Base-by-base conservation (phyloP, 2,113 vertebrate species). In the Prionailurus bengalensis region DNA sequence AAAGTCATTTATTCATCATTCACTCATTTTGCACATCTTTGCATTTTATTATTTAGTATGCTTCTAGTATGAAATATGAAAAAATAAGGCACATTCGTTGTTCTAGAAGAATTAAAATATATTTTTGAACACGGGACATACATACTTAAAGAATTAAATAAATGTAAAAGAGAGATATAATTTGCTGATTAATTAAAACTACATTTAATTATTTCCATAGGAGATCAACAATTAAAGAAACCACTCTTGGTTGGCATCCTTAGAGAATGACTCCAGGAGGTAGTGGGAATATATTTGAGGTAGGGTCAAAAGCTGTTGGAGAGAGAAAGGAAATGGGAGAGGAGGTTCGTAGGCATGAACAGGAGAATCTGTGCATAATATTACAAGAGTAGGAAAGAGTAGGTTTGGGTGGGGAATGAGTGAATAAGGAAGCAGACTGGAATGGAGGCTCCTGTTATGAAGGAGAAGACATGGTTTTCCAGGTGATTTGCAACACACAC, bases 41-140 rank as follows among this genome's bases (percentile, higher is more conserved):
- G 7, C 33, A 10, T 65, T 17, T 5, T 3, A 27, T 89, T 88
- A 94, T 68, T 58, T 83, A 51, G 8, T 66, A 63, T 92, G 3
- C n/a, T 4, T 21, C 1, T 63, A 87, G 2, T 51, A 15, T 93
- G 4, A 21, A 17, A 48, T 16, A 78, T 42, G 5, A 82, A 82
- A 74, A 96, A 74, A 63, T 70, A 89, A 79, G 17, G 3, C 3
- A 71, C 2, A 25, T 45, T 83, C 9, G 66, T 19, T 79, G 0
- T 87, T 95, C 15, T 94, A 78, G n/a, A 87, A 79, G 3, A 86
- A 39, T 23, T 87, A 39, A 82, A 58, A 71, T 42, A 45, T 42
- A n/a, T 42, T 80, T 85, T 95, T 78, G n/a, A 3, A 63, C 2
- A 19, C 19, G 58, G 21, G 12, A 65, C 2, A 58, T 29, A 89